Base-by-base conservation (phyloP, 2,113 vertebrate species). In the Entelurus aequoreus region DNA sequence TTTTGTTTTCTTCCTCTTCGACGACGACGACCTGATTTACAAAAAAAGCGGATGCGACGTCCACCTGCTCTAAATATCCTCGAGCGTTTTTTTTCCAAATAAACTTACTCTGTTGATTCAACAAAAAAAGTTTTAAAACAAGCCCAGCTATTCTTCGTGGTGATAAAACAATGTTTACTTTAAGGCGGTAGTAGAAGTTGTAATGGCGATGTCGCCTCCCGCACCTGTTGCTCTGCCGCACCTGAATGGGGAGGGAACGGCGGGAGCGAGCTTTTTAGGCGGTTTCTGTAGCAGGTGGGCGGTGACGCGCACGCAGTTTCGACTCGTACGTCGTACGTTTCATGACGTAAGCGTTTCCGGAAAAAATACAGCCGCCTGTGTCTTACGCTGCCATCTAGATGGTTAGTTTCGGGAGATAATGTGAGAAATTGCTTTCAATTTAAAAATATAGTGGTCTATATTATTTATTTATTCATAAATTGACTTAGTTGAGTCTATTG, bases 231-330 rank as follows among this genome's bases (percentile, higher is more conserved):
- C 42, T 35, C 55, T 47, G 61, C 75, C 83, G 81, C 87, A 84
- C 88, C 89, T 83, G 47, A 84, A 50, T 83, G 66, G 21, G 58
- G 62, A 68, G 49, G 54, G 40, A 15, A 1, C 1, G 36, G 19
- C 83, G 82, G 74, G 74, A 62, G 72, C 82, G 88, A 69, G 86
- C 81, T 66, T 81, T 84, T 81, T 66, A 84, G 74, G 72, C 72
- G 74, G 83, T 80, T 82, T 82, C 83, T 62, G 47, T 6, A 0
- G 9, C 75, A 75, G 79, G 65, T 84, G 78, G 85, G 81, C 74
- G 81, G 77, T 79, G 68, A 78, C 81, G 80, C 66, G 78, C 77
- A 75, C 76, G 65, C 13, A 86, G 90, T 92, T 84, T 92, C 90
- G 88, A 73, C 74, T 69, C 74, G 70, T 75, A 68, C 14, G 52